phyloP scores from a whole-genome alignment of 2,797 vertebrate genomes.

The Chaetophractus vellerosus region DNA sequence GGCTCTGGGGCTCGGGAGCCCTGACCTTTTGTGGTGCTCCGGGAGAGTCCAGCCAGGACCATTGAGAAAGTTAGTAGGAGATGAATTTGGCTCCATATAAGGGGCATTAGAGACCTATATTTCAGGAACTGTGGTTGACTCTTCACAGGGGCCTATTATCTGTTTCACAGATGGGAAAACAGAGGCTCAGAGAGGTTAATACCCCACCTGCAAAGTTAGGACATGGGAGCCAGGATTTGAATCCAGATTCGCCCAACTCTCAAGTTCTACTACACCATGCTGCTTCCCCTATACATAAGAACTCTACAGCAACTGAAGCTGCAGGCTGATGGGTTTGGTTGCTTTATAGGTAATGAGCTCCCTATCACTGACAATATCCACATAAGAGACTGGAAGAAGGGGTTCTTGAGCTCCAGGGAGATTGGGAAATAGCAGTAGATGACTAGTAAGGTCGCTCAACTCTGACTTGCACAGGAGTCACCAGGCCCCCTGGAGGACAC shows the following conservation, averaged over 20 bases:
- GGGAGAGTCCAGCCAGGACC: not conserved
- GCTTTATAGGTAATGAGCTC: not conserved
- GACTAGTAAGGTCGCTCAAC: not conserved
- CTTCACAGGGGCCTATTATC: not conserved
- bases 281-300: not conserved
- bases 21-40: not conserved
- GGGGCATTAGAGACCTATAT: not conserved
- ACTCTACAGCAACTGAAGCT: not conserved
- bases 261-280: not conserved
- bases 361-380: not conserved
- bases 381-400: not conserved
- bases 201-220: not conserved
- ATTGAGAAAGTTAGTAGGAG: not conserved
- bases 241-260: conserved; percentile 17
- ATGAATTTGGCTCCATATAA: not conserved
- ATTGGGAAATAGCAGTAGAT: not conserved
- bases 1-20: not conserved
- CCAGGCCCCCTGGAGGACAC: not conserved
- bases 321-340: not conserved
- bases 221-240: not conserved
- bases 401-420: not conserved
- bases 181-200: conserved; percentile 40
- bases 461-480: not conserved
- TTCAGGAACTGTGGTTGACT: not conserved
- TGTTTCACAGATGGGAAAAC: not conserved